Conservation (phyloP, 1,140 invertebrate species). For the Cepaea nemoralis region DNA sequence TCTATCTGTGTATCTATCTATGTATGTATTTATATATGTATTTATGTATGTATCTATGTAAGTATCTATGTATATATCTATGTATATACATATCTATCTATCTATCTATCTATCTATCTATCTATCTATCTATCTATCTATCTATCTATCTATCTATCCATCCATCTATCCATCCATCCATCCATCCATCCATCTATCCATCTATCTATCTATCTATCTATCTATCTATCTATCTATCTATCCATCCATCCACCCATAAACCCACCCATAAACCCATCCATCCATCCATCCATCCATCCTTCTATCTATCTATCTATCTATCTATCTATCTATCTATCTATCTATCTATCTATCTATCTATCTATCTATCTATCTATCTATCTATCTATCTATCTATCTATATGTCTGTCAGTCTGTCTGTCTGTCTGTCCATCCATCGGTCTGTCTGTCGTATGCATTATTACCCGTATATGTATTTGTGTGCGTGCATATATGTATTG, state of each 20-base stretch:
- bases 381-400: too few relatives aligned
- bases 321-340: too few relatives aligned
- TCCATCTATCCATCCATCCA: conserved; percentile 23
- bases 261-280: neutral
- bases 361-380: too few relatives aligned
- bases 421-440: too few relatives aligned
- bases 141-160: conserved; percentile 23
- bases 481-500: too few relatives aligned
- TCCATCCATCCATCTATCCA: conserved; percentile 23
- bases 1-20: conserved; percentile 7
- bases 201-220: conserved; percentile 15
- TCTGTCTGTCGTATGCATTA: too few relatives aligned
- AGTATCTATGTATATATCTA: neutral
- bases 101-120: conserved; percentile 2
- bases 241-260: neutral
- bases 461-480: too few relatives aligned
- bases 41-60: conserved; percentile 8
- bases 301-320: too few relatives aligned
- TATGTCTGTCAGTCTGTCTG: too few relatives aligned
- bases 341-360: too few relatives aligned
- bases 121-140: conserved; percentile 23
- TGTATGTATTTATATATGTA: conserved; percentile 12
- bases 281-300: too few relatives aligned
- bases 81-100: neutral
- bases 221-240: conserved; percentile 14